These are phyloP conservation scores for Calameuta idolon DNA, from an alignment of 2,888 invertebrate genomes.

Conservation along the genomic window DNA sequence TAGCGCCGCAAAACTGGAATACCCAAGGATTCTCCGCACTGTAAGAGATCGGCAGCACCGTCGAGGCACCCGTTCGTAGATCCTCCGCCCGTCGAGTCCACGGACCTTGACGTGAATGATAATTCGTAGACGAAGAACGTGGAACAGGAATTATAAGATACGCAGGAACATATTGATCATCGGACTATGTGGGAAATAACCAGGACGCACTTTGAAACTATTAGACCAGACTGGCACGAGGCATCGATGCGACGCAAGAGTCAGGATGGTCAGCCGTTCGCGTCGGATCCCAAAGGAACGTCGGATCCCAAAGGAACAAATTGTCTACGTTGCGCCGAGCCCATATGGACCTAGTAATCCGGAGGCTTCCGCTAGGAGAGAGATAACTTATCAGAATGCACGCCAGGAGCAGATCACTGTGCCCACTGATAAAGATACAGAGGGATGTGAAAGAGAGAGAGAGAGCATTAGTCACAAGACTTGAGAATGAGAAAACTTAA, in stretches of 20 bases:
- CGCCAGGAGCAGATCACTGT: not conserved
- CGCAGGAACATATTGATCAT: not conserved
- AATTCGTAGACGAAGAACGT: conserved; percentile 4
- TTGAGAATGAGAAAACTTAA: not conserved
- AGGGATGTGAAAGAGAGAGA: not conserved
- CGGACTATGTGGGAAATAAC: conserved; percentile 49
- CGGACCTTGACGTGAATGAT: not conserved
- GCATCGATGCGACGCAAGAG: conserved; percentile 26
- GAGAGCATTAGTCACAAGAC: conserved; percentile 25
- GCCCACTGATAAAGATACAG: not conserved
- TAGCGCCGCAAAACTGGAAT: not conserved
- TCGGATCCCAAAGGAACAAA: not conserved
- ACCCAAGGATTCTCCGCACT: not conserved
- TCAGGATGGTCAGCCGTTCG: not conserved
- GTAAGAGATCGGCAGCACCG: not conserved
- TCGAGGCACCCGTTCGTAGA: not conserved
- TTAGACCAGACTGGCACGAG: not conserved
- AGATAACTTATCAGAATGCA: not conserved
- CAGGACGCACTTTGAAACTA: conserved; percentile 41
- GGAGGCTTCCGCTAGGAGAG: too few relatives aligned
- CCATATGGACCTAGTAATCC: not conserved
- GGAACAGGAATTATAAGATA: not conserved
- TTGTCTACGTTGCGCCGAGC: not conserved
- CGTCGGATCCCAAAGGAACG: not conserved
- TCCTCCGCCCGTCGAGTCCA: not conserved